Evolutionary conservation across 1,140 invertebrate genomes (phyloP).

Genomic region (Tetramorium simillimum): DNA sequence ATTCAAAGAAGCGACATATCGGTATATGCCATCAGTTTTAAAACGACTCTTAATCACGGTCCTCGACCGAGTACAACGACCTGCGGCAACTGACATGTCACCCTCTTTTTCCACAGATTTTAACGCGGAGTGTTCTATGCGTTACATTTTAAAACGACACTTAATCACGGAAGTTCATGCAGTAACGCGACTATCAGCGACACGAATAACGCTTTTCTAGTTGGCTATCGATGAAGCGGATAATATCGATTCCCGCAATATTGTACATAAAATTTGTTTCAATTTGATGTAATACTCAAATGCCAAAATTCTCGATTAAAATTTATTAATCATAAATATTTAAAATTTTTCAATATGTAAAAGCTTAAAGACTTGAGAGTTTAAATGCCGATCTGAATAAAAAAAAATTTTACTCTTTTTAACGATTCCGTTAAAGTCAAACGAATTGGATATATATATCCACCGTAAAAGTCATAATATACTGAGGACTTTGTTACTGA

Average conservation of each 20-base stretch:
- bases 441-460: neutral
- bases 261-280: conserved; percentile 28
- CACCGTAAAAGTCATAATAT: neutral
- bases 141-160: conserved; percentile 62
- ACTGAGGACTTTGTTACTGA: neutral
- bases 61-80: conserved; percentile 57
- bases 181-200: conserved; percentile 23
- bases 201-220: conserved; percentile 43
- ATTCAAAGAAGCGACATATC: conserved; percentile 61
- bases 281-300: conserved; percentile 20
- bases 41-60: conserved; percentile 68
- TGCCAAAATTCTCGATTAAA: neutral
- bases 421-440: neutral
- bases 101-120: conserved; percentile 54
- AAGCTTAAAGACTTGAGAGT: neutral
- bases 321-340: neutral
- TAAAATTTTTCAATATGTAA: neutral
- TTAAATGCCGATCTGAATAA: neutral
- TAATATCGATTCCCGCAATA: conserved; percentile 42
- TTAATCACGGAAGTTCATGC: conserved; percentile 58
- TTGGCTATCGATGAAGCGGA: conserved; percentile 47
- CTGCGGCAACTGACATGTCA: conserved; percentile 49
- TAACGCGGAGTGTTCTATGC: conserved; percentile 51
- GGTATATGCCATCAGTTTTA: conserved; percentile 61
- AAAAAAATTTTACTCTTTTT: neutral